These are phyloP conservation scores for Chionis minor DNA, from an alignment of 2,113 vertebrate genomes.

Conservation along the genomic window DNA sequence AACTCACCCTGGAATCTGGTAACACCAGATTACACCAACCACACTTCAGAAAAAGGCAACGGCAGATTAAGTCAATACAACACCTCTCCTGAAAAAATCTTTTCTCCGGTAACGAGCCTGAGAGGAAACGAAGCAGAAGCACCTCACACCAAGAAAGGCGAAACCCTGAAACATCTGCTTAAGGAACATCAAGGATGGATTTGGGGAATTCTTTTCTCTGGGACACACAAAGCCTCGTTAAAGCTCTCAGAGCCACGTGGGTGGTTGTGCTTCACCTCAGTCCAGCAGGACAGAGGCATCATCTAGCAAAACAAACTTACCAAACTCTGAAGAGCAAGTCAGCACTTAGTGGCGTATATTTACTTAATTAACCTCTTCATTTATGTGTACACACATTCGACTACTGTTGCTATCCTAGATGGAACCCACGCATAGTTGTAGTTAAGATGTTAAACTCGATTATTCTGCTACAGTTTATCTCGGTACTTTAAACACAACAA, in stretches of 20 bases:
- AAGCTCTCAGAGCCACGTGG: fast-evolving
- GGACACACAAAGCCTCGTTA: not conserved
- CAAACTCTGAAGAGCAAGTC: not conserved
- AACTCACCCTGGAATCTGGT: not conserved
- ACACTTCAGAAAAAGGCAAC: not conserved
- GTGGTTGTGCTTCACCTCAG: not conserved
- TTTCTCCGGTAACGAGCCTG: not conserved
- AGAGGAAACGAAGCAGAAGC: not conserved
- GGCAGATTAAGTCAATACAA: not conserved
- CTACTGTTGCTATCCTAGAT: not conserved
- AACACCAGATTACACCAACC: not conserved
- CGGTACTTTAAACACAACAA: not conserved
- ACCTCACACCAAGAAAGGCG: not conserved
- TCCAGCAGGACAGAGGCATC: not conserved
- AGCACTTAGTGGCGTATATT: not conserved
- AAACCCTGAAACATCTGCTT: not conserved
- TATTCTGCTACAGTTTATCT: not conserved
- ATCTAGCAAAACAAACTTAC: not conserved
- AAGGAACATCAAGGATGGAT: not conserved
- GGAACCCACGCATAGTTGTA: not conserved
- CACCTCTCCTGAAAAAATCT: not conserved
- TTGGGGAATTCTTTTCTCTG: not conserved
- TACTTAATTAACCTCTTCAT: not conserved
- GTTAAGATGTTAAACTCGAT: not conserved
- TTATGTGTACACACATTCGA: not conserved